Evolutionary conservation across 2,888 invertebrate species (phyloP).

Genomic region (Coelinius sp.): DNA sequence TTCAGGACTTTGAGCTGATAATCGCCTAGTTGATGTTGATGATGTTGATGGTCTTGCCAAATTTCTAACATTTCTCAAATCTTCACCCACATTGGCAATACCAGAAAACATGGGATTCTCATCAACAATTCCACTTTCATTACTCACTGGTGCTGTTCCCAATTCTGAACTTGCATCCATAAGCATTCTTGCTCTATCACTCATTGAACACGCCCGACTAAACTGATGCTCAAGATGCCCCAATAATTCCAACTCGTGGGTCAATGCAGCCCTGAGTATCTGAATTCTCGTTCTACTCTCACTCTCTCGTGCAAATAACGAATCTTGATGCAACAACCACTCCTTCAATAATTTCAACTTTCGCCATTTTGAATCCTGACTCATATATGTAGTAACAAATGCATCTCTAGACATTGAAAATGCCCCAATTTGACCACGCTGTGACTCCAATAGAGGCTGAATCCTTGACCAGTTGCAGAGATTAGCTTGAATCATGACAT

Average conservation of each 20-base stretch:
- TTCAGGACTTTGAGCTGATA: constrained; percentile 7
- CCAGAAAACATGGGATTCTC: not conserved
- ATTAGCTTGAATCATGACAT: not conserved
- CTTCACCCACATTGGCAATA: not conserved
- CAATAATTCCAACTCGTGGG: not conserved
- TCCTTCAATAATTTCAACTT: not conserved
- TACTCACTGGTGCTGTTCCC: not conserved
- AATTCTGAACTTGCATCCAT: not conserved
- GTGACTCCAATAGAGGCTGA: not conserved
- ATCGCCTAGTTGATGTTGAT: not conserved
- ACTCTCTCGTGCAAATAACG: not conserved
- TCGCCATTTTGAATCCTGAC: not conserved
- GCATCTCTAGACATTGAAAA: not conserved
- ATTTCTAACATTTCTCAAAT: not conserved
- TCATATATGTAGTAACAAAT: not conserved
- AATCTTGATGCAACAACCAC: not conserved
- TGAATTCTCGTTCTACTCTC: not conserved
- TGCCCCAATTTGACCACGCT: not conserved
- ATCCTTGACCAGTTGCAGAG: not conserved
- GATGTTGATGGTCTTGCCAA: not conserved
- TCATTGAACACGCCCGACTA: not conserved
- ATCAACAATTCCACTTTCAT: not conserved
- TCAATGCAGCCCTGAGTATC: not conserved
- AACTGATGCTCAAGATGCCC: not conserved
- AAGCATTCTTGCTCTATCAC: not conserved